Conservation (phyloP, 2,888 invertebrate species). For the Thecophora atra region DNA sequence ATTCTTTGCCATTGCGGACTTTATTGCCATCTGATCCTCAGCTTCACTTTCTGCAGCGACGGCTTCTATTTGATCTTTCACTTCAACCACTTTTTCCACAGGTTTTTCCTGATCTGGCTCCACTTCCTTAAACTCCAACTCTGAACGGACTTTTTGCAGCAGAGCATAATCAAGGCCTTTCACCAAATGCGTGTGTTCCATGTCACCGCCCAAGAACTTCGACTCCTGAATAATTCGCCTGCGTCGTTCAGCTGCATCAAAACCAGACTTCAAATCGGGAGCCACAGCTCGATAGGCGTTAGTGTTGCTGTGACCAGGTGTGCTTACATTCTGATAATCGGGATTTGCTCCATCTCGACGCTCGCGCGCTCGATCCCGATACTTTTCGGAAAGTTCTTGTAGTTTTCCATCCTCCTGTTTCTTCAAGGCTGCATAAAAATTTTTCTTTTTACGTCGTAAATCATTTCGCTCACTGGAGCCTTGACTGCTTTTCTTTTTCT, state of each 20-base stretch:
- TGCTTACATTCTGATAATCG: constrained; percentile 82
- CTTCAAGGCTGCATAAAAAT: constrained; percentile 91
- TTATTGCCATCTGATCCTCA: constrained; percentile 78
- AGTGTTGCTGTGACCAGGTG: constrained; percentile 69
- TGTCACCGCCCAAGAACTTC: constrained; percentile 99
- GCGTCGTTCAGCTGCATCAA: constrained; percentile 93
- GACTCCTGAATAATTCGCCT: constrained; percentile 97
- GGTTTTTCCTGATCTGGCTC: constrained; percentile 83
- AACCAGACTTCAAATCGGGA: constrained; percentile 92
- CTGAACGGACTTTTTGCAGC: constrained; percentile 92
- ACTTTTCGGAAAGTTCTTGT: constrained; percentile 92
- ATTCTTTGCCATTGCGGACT: constrained; percentile 74
- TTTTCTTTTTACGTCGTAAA: constrained; percentile 90
- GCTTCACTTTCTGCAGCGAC: constrained; percentile 69
- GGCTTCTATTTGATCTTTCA: constrained; percentile 59
- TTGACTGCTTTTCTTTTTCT: constrained; percentile 53
- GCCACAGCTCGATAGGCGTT: constrained; percentile 84
- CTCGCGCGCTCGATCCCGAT: constrained; percentile 90
- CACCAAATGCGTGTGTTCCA: constrained; percentile 99
- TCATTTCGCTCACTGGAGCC: constrained; percentile 75
- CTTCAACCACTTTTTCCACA: constrained; percentile 55
- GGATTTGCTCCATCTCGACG: constrained; percentile 85
- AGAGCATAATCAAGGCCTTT: constrained; percentile 95
- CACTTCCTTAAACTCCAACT: constrained; percentile 78
- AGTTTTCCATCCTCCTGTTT: constrained; percentile 95